Percentiles rank a stretch among this genome's conserved stretches.
These are phyloP conservation scores for Drosophila phalerata DNA, from an alignment of 2,888 invertebrate species.

Conservation along the genomic window DNA sequence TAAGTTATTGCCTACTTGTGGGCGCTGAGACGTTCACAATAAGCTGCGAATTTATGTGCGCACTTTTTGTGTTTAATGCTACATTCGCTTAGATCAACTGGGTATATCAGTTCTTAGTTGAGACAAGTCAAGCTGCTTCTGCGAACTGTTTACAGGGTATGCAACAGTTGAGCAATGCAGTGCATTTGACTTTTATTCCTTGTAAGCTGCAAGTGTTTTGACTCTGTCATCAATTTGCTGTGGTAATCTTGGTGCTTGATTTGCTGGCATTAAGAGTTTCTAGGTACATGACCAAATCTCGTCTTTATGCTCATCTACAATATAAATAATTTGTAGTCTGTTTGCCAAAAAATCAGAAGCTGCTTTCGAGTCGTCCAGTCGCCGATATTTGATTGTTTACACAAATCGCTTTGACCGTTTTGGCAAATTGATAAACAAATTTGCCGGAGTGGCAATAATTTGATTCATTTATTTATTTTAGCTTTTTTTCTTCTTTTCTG, in stretches of 20 bases:
- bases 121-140: neutral
- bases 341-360: constrained; percentile 31
- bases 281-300: constrained; percentile 17
- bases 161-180: neutral
- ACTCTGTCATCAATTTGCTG: constrained; percentile 40
- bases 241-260: constrained; percentile 45
- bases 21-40: constrained; percentile 52
- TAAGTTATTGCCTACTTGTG: constrained; percentile 78
- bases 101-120: neutral
- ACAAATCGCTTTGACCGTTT: constrained; percentile 65
- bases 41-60: constrained; percentile 71
- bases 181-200: constrained; percentile 3
- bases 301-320: constrained; percentile 30
- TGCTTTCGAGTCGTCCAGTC: constrained; percentile 12
- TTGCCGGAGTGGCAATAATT: constrained; percentile 55
- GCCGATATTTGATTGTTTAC: constrained; percentile 47
- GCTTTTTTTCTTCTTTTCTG: constrained; percentile 4
- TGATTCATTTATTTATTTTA: constrained; percentile 63
- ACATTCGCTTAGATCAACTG: constrained; percentile 2
- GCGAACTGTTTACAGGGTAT: constrained; percentile 15
- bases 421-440: constrained; percentile 71
- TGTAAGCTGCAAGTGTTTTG: constrained; percentile 22
- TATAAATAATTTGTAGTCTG: constrained; percentile 52
- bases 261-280: constrained; percentile 36
- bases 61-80: constrained; percentile 33